Evolutionary conservation across 2,888 invertebrate genomes (phyloP).

Genomic region (Agriotes lineatus): DNA sequence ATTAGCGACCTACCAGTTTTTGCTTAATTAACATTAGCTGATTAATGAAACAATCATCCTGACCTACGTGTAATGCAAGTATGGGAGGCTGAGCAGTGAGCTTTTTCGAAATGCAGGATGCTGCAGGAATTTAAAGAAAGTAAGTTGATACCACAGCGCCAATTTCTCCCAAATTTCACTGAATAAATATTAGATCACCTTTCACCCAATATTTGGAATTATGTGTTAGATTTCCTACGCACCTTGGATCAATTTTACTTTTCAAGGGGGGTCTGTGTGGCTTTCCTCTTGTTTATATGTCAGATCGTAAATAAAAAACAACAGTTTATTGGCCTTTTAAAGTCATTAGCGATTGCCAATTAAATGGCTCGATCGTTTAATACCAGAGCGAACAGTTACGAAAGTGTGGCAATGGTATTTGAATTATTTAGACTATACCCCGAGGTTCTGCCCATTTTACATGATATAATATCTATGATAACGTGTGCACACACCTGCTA

Average conservation of each 20-base stretch:
- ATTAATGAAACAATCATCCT: constrained; percentile 11
- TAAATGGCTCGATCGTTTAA: background rate
- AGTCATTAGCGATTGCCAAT: background rate
- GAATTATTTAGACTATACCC: constrained; percentile 14
- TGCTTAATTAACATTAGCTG: constrained; percentile 25
- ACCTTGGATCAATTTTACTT: too few species aligned
- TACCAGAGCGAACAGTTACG: constrained; percentile 1
- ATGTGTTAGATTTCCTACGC: background rate
- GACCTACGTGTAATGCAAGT: background rate
- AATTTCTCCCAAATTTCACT: constrained; percentile 1
- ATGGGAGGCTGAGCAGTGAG: too few species aligned
- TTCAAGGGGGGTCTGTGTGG: too few species aligned
- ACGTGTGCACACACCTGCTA: constrained; percentile 26
- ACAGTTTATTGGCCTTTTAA: too few species aligned
- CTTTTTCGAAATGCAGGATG: too few species aligned
- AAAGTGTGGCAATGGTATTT: constrained; percentile 13
- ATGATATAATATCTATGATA: constrained; percentile 25
- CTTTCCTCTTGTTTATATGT: background rate
- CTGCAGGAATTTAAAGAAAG: background rate
- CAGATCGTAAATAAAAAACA: too few species aligned
- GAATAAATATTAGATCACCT: constrained; percentile 4
- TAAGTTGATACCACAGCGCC: background rate
- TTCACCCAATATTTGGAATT: background rate
- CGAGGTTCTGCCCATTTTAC: constrained; percentile 1
- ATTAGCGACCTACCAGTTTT: constrained; percentile 30